A percentile compares a stretch with the other conserved stretches of the same genome.
These are phyloP conservation scores for Emydocephalus ijimae DNA, from an alignment of 2,113 vertebrate species.

Conservation along the genomic window DNA sequence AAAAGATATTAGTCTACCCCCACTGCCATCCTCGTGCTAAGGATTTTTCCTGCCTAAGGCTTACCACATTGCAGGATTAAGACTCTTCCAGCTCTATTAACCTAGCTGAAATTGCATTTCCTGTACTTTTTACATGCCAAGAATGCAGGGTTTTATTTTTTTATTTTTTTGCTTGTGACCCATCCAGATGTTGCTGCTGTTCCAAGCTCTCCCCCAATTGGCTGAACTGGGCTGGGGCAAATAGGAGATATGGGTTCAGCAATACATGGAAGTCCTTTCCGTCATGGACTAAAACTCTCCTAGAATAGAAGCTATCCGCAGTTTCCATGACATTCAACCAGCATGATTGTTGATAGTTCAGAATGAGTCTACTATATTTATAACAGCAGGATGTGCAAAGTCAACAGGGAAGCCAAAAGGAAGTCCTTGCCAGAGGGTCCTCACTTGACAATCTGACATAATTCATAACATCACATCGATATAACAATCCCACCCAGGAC, in stretches of 20 bases:
- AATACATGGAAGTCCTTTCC: neutral
- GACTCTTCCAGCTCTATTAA: neutral
- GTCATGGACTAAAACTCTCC: neutral
- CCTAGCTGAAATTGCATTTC: neutral
- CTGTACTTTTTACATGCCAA: neutral
- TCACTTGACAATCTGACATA: neutral
- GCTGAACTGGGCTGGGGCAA: neutral
- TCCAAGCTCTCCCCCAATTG: neutral
- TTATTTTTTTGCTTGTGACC: neutral
- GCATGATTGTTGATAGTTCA: neutral
- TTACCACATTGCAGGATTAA: neutral
- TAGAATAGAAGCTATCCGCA: neutral
- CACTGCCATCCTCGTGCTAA: neutral
- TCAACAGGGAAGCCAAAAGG: neutral
- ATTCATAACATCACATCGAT: neutral
- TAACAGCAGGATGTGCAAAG: neutral
- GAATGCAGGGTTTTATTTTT: neutral
- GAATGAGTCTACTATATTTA: neutral
- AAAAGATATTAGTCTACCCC: neutral
- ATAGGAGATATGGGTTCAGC: neutral
- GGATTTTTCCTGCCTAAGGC: neutral
- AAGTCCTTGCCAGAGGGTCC: neutral
- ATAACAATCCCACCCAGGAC: neutral
- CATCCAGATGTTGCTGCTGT: neutral
- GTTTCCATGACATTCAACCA: neutral